Percentiles rank a stretch among this genome's conserved stretches.
phyloP scores from a whole-genome alignment of 2,113 vertebrate species.

The Bambusicola thoracicus region DNA sequence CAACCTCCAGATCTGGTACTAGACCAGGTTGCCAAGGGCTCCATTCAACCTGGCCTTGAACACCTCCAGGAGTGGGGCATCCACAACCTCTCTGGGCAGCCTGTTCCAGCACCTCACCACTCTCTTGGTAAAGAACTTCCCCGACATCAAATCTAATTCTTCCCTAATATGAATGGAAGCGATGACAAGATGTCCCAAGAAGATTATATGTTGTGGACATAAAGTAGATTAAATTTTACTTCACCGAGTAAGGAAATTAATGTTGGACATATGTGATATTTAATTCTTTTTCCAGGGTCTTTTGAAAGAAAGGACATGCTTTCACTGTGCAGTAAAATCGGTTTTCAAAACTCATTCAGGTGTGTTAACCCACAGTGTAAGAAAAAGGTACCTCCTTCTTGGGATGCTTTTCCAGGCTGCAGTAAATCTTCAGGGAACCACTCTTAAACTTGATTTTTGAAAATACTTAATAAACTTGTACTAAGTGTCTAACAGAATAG shows the following conservation, averaged over 20 bases:
- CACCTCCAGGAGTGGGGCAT: too few species aligned
- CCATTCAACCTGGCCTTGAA: too few species aligned
- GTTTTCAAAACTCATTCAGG: background rate
- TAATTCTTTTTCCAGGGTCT: background rate
- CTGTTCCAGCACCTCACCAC: too few species aligned
- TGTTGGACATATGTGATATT: accelerated
- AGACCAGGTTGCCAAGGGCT: too few species aligned
- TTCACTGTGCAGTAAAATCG: background rate
- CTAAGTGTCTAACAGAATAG: background rate
- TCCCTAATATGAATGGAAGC: background rate
- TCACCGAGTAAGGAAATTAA: background rate
- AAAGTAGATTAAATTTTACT: background rate
- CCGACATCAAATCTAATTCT: too few species aligned
- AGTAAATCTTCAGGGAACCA: background rate
- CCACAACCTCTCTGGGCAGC: too few species aligned
- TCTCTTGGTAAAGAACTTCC: too few species aligned
- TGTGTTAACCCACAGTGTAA: background rate
- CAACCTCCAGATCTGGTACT: too few species aligned
- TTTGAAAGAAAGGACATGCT: background rate
- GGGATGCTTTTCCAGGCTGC: background rate
- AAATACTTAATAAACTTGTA: background rate
- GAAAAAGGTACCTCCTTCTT: background rate
- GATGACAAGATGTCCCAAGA: background rate
- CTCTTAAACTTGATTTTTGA: background rate
- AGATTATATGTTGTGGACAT: background rate